Evolutionary conservation across 2,888 invertebrate species (phyloP), one percentile per base, ranked within the genome.

Genomic region (Craniophora ligustri): DNA sequence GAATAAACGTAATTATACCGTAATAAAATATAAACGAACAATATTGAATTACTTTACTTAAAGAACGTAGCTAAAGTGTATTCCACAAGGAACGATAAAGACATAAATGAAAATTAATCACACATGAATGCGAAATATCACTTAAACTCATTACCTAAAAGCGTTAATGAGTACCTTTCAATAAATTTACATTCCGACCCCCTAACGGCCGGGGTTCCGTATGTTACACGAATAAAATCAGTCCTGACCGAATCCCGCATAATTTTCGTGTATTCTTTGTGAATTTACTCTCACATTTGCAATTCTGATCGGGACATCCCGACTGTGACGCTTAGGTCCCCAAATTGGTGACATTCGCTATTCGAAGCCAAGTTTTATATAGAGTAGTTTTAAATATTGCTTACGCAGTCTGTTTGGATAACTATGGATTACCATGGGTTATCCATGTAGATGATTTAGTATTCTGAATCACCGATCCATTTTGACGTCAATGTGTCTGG

Each of bases 231-330:
- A 76, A 82, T 81, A 79, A 84, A 82, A 78, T 76, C 77, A 71
- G 69, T 59, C 67, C 73, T 62, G 74, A 59, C 63, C 60, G 71
- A 74, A 75, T 62, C 81, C 86, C 78, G 88, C 82, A 88, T 88
- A 88, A 88, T 88, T 86, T 87, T 79, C 79, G 63, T 80, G 86
- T 86, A 86, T 87, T 87, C 87, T 88, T 88, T 86, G 85, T 78
- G 82, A 86, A 87, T 87, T 87, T 85, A 83, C 83, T 81, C 67
- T 57, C 51, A 55, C 76, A 88, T 88, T 88, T 88, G 88, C 89
- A 88, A 88, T 82, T 85, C 88, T 77, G 81, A 87, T 87, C 75
- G 54, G 59, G 53, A 72, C 71, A 69, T 75, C 69, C 66, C 72
- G 65, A 58, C 68, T 61, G 71, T 75, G 73, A 68, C 68, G 68